Conservation (phyloP, 35 echinoderm and acorn worm species). For the Ophiothrix spiculata region DNA sequence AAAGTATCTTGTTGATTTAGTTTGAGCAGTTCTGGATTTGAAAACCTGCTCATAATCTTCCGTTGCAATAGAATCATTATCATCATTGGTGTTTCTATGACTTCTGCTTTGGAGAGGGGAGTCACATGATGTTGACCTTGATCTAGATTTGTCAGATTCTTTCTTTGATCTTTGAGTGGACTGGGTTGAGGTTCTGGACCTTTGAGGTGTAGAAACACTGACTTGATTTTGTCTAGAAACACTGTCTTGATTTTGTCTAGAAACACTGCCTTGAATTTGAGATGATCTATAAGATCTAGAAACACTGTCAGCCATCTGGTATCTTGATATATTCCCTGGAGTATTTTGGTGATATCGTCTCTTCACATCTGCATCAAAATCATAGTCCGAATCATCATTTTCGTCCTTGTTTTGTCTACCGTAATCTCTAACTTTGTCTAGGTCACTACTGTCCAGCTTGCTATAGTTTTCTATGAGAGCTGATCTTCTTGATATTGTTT, state of each 20-base stretch:
- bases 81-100: conserved; percentile 20
- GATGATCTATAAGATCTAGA: too few relatives aligned
- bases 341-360: not conserved
- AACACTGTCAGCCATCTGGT: not conserved
- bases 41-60: conserved; percentile 74
- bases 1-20: not conserved
- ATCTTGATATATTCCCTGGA: not conserved
- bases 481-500: not conserved
- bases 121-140: not conserved
- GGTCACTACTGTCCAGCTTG: not conserved
- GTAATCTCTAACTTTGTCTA: not conserved
- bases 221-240: not conserved
- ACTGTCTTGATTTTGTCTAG: not conserved
- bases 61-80: conserved; percentile 71
- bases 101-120: not conserved
- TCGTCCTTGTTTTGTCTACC: not conserved
- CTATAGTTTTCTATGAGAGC: not conserved
- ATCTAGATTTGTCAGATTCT: not conserved
- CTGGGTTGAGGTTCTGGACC: conserved; percentile 7
- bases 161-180: not conserved
- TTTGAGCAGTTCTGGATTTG: conserved; percentile 16
- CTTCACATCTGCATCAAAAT: not conserved
- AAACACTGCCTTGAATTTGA: not conserved
- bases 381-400: not conserved
- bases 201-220: not conserved